Percentiles rank a stretch among this genome's conserved stretches.
phyloP scores from a whole-genome alignment of 2,797 vertebrate species.

The Acanthopagrus latus region DNA sequence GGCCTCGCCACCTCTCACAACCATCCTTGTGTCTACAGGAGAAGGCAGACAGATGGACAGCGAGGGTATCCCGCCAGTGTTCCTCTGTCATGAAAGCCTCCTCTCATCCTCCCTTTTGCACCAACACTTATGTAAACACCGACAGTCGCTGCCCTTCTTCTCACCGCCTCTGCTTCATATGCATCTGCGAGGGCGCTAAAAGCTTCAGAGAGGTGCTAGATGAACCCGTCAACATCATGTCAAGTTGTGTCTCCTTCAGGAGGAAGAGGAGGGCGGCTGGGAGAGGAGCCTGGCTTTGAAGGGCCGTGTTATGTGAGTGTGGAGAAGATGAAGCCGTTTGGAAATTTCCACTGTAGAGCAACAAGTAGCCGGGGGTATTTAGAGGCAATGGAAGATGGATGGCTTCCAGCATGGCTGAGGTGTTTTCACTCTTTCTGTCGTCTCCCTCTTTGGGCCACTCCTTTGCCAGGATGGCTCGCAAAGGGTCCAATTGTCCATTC shows the following conservation, averaged over 20 bases:
- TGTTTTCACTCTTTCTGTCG: constrained; percentile 77
- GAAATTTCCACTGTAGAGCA: constrained; percentile 86
- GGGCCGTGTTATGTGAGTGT: constrained; percentile 63
- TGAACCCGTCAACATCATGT: constrained; percentile 56
- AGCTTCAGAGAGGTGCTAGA: constrained; percentile 83
- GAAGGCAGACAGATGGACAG: constrained; percentile 15
- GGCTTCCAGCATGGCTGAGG: constrained; percentile 74
- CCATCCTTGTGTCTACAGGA: constrained; percentile 17
- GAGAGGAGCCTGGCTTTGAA: constrained; percentile 46
- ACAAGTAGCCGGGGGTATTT: constrained; percentile 56
- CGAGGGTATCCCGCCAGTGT: constrained; percentile 29
- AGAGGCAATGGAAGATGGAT: constrained; percentile 81
- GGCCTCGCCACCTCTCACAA: constrained; percentile 1
- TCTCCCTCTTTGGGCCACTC: constrained; percentile 62
- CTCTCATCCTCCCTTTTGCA: constrained; percentile 69
- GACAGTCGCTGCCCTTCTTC: constrained; percentile 51
- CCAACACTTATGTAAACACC: constrained; percentile 69
- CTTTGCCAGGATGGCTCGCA: constrained; percentile 82
- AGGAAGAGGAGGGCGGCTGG: constrained; percentile 50
- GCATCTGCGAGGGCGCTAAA: constrained; percentile 79
- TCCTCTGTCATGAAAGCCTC: constrained; percentile 74
- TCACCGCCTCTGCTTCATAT: constrained; percentile 60
- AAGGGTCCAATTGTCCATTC: constrained; percentile 86
- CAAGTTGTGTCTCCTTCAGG: constrained; percentile 49
- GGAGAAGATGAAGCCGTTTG: constrained; percentile 69